Percentiles rank a stretch among this genome's conserved stretches.
Evolutionary conservation across 2,888 invertebrate species (phyloP).

Genomic region (Linnaemya tessellans): DNA sequence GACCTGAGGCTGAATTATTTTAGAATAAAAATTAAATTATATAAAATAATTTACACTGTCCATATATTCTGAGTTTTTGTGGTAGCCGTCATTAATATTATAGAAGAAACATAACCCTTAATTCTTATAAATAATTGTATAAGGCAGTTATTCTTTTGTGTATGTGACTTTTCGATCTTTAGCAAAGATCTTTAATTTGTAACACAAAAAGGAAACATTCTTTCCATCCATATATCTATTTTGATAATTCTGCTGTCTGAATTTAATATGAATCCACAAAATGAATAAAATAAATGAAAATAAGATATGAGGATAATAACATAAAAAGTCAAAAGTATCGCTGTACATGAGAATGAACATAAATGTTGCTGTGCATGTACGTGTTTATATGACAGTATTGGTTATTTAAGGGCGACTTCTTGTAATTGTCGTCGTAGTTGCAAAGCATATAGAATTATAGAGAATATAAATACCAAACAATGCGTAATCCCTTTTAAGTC

Average conservation of each 20-base stretch:
- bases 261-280: background rate
- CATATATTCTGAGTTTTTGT: too few relatives aligned
- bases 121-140: too few relatives aligned
- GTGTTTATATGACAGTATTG: background rate
- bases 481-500: constrained; percentile 68
- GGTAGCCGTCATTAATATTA: too few relatives aligned
- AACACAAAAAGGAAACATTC: background rate
- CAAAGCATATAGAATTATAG: constrained; percentile 17
- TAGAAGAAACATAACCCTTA: too few relatives aligned
- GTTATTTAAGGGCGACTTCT: background rate
- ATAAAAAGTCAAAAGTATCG: constrained; percentile 58
- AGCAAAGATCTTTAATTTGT: background rate
- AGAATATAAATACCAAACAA: constrained; percentile 42
- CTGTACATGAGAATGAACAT: constrained; percentile 9
- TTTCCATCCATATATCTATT: background rate
- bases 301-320: constrained; percentile 49
- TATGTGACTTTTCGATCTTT: background rate
- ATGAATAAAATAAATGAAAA: background rate
- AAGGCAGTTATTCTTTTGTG: background rate
- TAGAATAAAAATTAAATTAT: too few relatives aligned
- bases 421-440: constrained; percentile 20
- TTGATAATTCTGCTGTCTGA: background rate
- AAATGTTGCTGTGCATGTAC: constrained; percentile 4
- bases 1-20: too few relatives aligned
- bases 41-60: too few relatives aligned